Base-by-base conservation (phyloP, 2,888 invertebrate genomes). In the Luperina testacea region DNA sequence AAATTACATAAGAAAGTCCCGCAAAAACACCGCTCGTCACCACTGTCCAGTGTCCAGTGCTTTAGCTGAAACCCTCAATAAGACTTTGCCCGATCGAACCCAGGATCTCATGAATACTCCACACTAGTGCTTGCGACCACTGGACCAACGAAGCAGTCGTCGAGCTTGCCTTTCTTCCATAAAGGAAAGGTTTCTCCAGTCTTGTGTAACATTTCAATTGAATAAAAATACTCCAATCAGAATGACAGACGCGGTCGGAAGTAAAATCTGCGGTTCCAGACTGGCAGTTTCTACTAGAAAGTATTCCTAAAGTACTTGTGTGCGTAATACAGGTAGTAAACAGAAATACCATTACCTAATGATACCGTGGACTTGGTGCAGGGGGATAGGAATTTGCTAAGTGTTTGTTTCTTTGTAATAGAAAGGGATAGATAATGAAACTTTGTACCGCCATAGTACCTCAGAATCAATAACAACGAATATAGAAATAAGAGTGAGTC, bases 231-330 rank as follows among this genome's bases (percentile, higher is more conserved):
- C 38, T 69, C 63, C 76, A 64, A 77, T 53, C 68, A 72, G 61
- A 72, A 48, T 75, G 87, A 87, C 74, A 75, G 84, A 85, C 85
- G 51, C 51, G 48, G 77, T 85, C 81, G 85, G 88, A 85, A 87
- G 65, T 85, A 8, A 38, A 78, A 78, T 73, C 61, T 75, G 65
- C 24, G 64, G 59, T 75, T 53, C 69, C 73, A 72, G 81, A 72
- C 74, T 17, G 57, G 5, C 32, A 51, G 74, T 85, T 85, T 77
- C 87, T 70, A 84, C 51, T 85, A 85, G 85, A 85, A 85, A 85
- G 85, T 85, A 87, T 77, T 74, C 48, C 38, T 77, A 27, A 72
- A 72, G 42, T 53, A 79, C 63, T 75, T 68, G n/a, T 61, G 3
- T 61, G 3, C 48, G 63, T 75, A 70, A 53, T 13, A 72, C 63